phyloP scores from a whole-genome alignment of 2,888 invertebrate species.

The Agonopterix heracliana region DNA sequence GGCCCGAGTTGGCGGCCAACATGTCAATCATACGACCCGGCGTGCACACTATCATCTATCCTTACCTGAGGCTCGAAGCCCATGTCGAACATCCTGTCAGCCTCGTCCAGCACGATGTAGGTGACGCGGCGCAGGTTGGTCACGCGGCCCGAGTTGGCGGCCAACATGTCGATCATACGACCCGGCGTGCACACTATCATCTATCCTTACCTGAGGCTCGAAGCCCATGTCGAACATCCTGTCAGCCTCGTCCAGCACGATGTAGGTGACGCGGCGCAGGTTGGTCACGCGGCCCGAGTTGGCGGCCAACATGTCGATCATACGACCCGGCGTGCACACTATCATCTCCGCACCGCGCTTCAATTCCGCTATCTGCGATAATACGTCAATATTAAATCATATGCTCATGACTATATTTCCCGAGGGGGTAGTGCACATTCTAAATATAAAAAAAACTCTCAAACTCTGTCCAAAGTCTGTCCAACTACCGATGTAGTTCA shows the following conservation, averaged over 20 bases:
- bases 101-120: slow-evolving; percentile 98
- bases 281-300: slow-evolving; percentile 99
- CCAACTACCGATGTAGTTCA: too few relatives aligned
- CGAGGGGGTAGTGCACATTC: too few relatives aligned
- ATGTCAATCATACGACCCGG: too few relatives aligned
- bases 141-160: slow-evolving; percentile 97
- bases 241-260: slow-evolving; percentile 99
- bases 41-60: too few relatives aligned
- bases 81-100: slow-evolving; percentile 99
- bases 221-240: slow-evolving; percentile 99
- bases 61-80: slow-evolving; percentile 96
- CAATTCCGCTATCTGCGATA: slow-evolving; percentile 88
- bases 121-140: slow-evolving; percentile 98
- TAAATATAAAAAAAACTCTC: neutral
- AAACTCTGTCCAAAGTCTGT: neutral
- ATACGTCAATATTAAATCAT: neutral
- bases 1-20: too few relatives aligned
- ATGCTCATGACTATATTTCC: too few relatives aligned
- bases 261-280: slow-evolving; percentile 95
- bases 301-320: slow-evolving; percentile 99
- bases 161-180: slow-evolving; percentile 99
- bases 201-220: slow-evolving; percentile 91
- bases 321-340: slow-evolving; percentile 98
- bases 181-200: too few relatives aligned
- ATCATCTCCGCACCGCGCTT: slow-evolving; percentile 98